phyloP scores from a whole-genome alignment of 2,888 invertebrate genomes.

The Platynereis dumerilii region DNA sequence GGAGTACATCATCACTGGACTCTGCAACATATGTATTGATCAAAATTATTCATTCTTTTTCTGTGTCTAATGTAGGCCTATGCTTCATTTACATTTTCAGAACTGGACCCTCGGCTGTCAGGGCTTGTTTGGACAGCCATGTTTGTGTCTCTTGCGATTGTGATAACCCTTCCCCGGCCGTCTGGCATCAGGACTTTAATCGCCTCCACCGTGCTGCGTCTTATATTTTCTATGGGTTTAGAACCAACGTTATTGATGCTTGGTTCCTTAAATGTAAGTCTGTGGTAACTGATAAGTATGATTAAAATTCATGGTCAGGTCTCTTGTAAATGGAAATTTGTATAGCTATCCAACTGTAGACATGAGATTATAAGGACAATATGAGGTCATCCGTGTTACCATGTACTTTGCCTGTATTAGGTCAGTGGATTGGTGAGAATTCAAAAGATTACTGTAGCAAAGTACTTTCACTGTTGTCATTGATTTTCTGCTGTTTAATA shows the following conservation, averaged over 20 bases:
- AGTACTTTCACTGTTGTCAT: too few relatives aligned
- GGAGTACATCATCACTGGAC: not conserved
- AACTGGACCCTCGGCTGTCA: slow-evolving; percentile 83
- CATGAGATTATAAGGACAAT: too few relatives aligned
- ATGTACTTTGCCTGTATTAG: too few relatives aligned
- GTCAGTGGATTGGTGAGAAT: too few relatives aligned
- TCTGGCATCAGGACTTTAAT: slow-evolving; percentile 57
- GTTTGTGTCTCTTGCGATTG: slow-evolving; percentile 59
- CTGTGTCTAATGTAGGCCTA: too few relatives aligned
- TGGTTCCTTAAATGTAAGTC: slow-evolving; percentile 81
- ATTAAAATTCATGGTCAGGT: too few relatives aligned
- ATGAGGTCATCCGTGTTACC: too few relatives aligned
- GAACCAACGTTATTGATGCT: slow-evolving; percentile 87
- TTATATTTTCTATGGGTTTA: slow-evolving; percentile 91
- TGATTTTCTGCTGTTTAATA: too few relatives aligned
- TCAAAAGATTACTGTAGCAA: too few relatives aligned
- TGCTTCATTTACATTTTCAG: slow-evolving; percentile 66
- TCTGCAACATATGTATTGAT: not conserved
- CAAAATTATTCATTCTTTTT: not conserved
- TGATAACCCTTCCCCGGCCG: slow-evolving; percentile 56
- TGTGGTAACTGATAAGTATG: too few relatives aligned
- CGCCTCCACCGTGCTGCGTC: slow-evolving; percentile 78
- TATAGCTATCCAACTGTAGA: too few relatives aligned
- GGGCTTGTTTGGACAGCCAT: slow-evolving; percentile 74
- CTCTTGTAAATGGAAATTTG: too few relatives aligned